Conservation (phyloP, 2,888 invertebrate genomes). For the Cephus sareptanus region DNA sequence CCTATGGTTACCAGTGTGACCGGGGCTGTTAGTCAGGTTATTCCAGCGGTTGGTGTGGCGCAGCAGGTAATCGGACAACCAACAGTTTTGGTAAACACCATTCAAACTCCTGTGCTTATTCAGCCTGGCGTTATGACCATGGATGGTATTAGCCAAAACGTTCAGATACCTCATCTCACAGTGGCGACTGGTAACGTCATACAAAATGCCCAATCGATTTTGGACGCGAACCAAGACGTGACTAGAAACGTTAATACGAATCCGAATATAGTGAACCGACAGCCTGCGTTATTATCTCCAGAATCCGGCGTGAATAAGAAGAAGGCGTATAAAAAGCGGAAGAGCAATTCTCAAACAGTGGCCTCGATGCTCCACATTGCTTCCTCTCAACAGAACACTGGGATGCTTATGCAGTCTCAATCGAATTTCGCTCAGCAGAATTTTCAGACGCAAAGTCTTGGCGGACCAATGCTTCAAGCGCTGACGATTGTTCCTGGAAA, state of each 20-base stretch:
- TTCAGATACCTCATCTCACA: constrained; percentile 74
- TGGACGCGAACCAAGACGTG: constrained; percentile 65
- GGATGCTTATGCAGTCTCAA: constrained; percentile 70
- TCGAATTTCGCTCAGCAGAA: constrained; percentile 77
- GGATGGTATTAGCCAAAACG: constrained; percentile 78
- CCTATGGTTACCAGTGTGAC: constrained; percentile 75
- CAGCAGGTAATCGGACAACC: constrained; percentile 80
- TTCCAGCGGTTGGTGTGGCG: constrained; percentile 73
- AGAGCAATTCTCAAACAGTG: constrained; percentile 75
- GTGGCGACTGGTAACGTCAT: constrained; percentile 75
- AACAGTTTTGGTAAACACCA: constrained; percentile 83
- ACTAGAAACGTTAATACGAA: constrained; percentile 47
- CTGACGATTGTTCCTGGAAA: constrained; percentile 83
- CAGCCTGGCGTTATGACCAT: constrained; percentile 83
- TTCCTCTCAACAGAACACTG: constrained; percentile 71
- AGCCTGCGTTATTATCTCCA: constrained; percentile 72
- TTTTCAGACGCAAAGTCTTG: constrained; percentile 78
- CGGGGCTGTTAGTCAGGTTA: constrained; percentile 74
- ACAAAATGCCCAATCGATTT: constrained; percentile 69
- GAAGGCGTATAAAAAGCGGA: constrained; percentile 77
- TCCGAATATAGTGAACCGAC: constrained; percentile 53
- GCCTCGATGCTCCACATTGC: constrained; percentile 79
- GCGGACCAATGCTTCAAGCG: constrained; percentile 79
- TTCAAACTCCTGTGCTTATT: constrained; percentile 82
- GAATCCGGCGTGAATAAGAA: constrained; percentile 73